These are phyloP conservation scores for Zosterops lateralis DNA, from an alignment of 2,113 vertebrate species.

Conservation along the genomic window DNA sequence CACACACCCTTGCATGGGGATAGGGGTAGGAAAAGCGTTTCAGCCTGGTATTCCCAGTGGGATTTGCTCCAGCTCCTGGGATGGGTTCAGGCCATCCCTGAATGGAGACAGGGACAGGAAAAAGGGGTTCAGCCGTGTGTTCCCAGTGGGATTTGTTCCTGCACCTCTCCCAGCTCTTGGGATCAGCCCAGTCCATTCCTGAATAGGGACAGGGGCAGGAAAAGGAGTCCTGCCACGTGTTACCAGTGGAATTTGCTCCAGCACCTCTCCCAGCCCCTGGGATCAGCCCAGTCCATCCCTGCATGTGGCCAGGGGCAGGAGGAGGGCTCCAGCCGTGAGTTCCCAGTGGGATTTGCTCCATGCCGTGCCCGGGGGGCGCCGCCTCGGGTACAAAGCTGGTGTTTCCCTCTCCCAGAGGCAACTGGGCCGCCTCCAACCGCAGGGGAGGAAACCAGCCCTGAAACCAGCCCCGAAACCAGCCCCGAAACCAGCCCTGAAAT, in stretches of 20 bases:
- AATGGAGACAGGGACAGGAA: rapidly evolving
- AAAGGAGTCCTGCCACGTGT: neutral
- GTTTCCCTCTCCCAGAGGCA: conserved; percentile 76
- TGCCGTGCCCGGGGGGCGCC: neutral
- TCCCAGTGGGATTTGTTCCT: neutral
- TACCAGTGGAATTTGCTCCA: neutral
- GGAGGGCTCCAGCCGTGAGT: too few relatives aligned
- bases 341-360: neutral
- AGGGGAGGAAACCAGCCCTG: neutral
- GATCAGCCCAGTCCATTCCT: neutral
- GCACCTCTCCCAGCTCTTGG: neutral
- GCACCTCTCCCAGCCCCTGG: neutral
- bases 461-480: neutral
- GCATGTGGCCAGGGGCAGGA: rapidly evolving
- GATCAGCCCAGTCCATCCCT: rapidly evolving
- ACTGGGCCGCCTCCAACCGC: conserved; percentile 68
- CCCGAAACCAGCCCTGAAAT: neutral
- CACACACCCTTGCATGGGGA: rapidly evolving
- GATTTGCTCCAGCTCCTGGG: neutral
- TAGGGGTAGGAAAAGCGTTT: neutral
- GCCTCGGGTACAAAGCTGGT: neutral
- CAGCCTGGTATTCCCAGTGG: neutral
- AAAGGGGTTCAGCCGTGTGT: rapidly evolving
- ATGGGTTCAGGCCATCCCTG: rapidly evolving
- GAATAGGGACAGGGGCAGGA: neutral